Conservation (phyloP, 2,888 invertebrate genomes). For the Miltochrista miniata region DNA sequence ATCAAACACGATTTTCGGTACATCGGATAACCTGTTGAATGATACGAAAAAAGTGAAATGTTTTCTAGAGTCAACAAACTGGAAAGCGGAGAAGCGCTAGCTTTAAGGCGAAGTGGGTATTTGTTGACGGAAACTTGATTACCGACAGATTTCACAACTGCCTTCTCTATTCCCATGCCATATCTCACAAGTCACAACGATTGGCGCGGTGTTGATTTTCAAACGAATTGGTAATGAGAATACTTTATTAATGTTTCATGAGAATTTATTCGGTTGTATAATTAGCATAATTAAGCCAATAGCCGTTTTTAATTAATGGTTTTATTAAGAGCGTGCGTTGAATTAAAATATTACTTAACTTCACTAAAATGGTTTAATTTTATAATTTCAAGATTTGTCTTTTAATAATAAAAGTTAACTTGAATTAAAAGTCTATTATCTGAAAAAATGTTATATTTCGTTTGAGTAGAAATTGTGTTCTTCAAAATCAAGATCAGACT, state of each 20-base stretch:
- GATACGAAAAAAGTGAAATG: constrained; percentile 60
- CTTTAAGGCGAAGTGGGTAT: constrained; percentile 45
- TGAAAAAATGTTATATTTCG: too few species aligned
- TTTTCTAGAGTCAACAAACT: constrained; percentile 53
- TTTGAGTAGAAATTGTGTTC: not conserved
- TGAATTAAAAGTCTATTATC: too few species aligned
- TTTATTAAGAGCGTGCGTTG: not conserved
- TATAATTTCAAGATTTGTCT: too few species aligned
- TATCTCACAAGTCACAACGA: constrained; percentile 20
- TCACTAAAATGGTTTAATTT: too few species aligned
- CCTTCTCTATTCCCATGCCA: constrained; percentile 36
- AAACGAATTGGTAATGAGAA: not conserved
- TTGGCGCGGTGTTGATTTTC: constrained; percentile 27
- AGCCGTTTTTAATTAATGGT: constrained; percentile 6
- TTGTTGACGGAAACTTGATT: constrained; percentile 50
- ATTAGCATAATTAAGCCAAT: not conserved
- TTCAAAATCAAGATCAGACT: not conserved
- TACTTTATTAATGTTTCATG: constrained; percentile 1
- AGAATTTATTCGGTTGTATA: not conserved
- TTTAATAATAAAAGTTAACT: too few species aligned
- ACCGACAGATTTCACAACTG: constrained; percentile 48
- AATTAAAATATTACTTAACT: not conserved
- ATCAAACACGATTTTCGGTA: constrained; percentile 48
- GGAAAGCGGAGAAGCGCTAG: constrained; percentile 53
- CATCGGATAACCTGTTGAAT: constrained; percentile 39